These are phyloP conservation scores for Tauraco erythrolophus DNA, from an alignment of 2,113 vertebrate species.

Conservation along the genomic window DNA sequence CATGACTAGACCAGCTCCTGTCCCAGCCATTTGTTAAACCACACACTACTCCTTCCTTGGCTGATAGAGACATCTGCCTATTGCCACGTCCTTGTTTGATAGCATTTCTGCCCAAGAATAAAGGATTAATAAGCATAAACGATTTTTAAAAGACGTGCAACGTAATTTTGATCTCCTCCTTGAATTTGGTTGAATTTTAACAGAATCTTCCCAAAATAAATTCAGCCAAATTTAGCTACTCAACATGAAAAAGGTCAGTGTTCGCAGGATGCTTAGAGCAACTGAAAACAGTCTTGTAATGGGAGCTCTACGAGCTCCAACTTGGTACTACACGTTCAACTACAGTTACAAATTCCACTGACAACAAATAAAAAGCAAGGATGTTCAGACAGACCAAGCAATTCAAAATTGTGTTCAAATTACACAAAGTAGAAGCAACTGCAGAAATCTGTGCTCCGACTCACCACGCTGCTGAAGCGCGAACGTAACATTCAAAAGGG, in stretches of 20 bases:
- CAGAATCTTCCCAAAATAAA: conserved; percentile 11
- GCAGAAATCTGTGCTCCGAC: not conserved
- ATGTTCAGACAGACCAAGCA: not conserved
- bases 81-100: rapidly evolving
- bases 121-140: not conserved
- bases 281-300: not conserved
- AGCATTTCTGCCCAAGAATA: not conserved
- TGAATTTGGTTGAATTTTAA: not conserved
- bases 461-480: not conserved
- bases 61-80: not conserved
- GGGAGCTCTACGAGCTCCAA: not conserved
- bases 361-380: not conserved
- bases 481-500: not conserved
- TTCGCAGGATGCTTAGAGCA: not conserved
- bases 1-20: not conserved
- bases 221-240: not conserved
- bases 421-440: not conserved
- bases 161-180: not conserved
- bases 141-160: not conserved
- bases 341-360: not conserved
- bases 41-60: not conserved
- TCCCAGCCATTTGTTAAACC: not conserved
- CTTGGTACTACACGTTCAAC: not conserved
- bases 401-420: not conserved
- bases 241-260: not conserved